phyloP scores from a whole-genome alignment of 2,113 vertebrate species.

The Podilymbus podiceps region DNA sequence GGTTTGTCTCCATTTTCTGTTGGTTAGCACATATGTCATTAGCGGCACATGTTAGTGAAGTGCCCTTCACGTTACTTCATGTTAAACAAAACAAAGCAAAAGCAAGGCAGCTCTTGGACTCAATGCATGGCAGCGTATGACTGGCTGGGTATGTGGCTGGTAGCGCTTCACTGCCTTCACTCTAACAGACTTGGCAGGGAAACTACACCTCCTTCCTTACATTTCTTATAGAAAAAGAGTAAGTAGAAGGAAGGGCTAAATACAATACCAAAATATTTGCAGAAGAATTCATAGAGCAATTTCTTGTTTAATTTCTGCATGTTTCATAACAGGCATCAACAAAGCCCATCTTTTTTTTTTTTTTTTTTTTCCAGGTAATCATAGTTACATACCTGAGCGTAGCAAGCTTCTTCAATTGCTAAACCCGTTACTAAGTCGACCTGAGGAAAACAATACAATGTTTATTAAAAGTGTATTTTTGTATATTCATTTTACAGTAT shows the following conservation, averaged over 20 bases:
- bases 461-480: neutral
- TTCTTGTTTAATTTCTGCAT: neutral
- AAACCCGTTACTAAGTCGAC: slow-evolving; percentile 94
- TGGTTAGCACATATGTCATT: neutral
- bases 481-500: neutral
- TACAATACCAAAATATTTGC: neutral
- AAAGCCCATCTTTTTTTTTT: neutral
- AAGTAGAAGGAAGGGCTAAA: neutral
- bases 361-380: neutral
- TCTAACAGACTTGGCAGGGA: neutral
- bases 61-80: neutral
- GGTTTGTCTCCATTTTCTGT: neutral
- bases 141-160: neutral
- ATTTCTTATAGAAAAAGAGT: neutral
- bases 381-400: slow-evolving; percentile 87
- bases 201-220: neutral
- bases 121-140: neutral
- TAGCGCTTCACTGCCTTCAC: neutral
- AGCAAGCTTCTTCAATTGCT: slow-evolving; percentile 97
- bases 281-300: neutral
- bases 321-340: neutral
- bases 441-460: slow-evolving; percentile 71
- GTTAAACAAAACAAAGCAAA: neutral
- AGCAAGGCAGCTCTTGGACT: neutral
- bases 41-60: neutral